Conservation (phyloP, 2,797 vertebrate species). For the Poecilia wingei region DNA sequence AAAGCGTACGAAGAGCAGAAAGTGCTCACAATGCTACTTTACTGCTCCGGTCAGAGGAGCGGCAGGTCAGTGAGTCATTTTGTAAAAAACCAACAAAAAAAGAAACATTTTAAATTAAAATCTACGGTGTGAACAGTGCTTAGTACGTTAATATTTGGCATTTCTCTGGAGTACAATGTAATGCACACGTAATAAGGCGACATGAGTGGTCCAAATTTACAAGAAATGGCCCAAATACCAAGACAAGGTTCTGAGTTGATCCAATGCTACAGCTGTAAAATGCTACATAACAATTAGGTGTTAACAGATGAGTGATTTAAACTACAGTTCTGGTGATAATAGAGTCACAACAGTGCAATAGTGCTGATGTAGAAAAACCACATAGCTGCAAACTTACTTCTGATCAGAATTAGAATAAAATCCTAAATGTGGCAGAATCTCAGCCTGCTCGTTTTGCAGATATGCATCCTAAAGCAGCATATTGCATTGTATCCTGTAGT, state of each 20-base stretch:
- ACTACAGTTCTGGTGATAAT: conserved; percentile 64
- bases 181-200: conserved; percentile 77
- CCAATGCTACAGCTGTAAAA: conserved; percentile 84
- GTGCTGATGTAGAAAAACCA: conserved; percentile 46
- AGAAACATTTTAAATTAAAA: conserved; percentile 34
- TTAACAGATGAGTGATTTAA: conserved; percentile 37
- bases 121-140: conserved; percentile 71
- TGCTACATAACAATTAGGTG: conserved; percentile 81
- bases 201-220: conserved; percentile 72
- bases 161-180: conserved; percentile 77
- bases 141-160: conserved; percentile 77
- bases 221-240: conserved; percentile 71
- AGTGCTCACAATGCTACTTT: conserved; percentile 70
- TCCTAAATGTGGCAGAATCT: conserved; percentile 35
- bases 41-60: conserved; percentile 58
- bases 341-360: conserved; percentile 44
- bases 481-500: conserved; percentile 61
- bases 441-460: conserved; percentile 23
- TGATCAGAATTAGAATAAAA: conserved; percentile 24
- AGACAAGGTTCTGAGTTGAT: conserved; percentile 76
- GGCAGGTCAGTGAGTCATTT: conserved; percentile 59
- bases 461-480: conserved; percentile 51
- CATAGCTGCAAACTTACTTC: conserved; percentile 43
- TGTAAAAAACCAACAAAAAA: conserved; percentile 43
- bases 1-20: conserved; percentile 63